These are phyloP conservation scores for Xiphorhynchus erythropygius DNA, from an alignment of 2,797 vertebrate species.

Conservation along the genomic window DNA sequence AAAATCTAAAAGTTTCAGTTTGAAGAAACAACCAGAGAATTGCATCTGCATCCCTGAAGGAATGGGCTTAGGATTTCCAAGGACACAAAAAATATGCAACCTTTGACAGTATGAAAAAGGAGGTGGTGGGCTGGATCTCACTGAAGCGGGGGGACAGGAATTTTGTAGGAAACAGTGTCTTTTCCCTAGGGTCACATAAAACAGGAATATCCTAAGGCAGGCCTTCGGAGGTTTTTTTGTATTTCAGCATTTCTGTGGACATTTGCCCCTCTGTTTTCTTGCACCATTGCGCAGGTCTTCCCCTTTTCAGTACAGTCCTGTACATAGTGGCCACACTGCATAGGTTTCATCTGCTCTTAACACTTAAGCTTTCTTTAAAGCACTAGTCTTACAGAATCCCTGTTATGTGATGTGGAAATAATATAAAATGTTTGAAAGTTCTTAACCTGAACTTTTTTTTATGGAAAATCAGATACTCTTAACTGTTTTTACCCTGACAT, in stretches of 20 bases:
- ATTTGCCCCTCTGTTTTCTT: neutral
- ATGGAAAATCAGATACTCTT: neutral
- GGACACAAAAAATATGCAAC: neutral
- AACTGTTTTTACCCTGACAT: neutral
- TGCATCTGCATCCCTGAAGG: neutral
- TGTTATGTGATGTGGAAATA: neutral
- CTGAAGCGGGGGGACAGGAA: neutral
- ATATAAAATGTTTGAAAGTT: neutral
- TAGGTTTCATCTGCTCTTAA: neutral
- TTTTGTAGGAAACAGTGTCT: neutral
- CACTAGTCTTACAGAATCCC: neutral
- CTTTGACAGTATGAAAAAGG: neutral
- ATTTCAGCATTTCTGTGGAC: neutral
- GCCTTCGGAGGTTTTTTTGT: neutral
- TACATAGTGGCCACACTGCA: accelerated
- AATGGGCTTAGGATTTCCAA: neutral
- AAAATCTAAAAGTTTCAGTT: neutral
- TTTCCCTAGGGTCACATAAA: neutral
- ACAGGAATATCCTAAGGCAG: neutral
- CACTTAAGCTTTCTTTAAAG: neutral
- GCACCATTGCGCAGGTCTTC: neutral
- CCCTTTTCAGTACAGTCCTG: accelerated
- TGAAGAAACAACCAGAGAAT: neutral
- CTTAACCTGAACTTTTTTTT: neutral
- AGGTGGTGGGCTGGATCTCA: neutral